phyloP scores from a whole-genome alignment of 2,888 invertebrate species.

The Epistrophella euchroma region DNA sequence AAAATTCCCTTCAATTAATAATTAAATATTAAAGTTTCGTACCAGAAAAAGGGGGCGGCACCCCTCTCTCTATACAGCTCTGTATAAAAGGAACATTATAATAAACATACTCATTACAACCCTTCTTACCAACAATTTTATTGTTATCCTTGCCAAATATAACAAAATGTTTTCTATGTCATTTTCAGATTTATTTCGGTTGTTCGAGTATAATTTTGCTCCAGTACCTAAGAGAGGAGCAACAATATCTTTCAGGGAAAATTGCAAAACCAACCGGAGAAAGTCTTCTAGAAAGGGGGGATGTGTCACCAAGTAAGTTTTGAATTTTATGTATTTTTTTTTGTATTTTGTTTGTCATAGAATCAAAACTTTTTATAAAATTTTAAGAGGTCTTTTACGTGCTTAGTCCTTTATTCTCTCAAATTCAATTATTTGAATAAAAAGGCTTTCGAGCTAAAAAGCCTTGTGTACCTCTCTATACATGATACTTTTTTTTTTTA shows the following conservation, averaged over 20 bases:
- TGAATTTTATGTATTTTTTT: neutral
- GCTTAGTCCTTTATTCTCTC: neutral
- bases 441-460: neutral
- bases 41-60: too few relatives aligned
- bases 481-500: neutral
- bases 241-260: slow-evolving; percentile 87
- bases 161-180: slow-evolving; percentile 35
- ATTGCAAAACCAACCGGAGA: slow-evolving; percentile 85
- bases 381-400: neutral
- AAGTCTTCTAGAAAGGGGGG: slow-evolving; percentile 86
- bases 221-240: slow-evolving; percentile 88
- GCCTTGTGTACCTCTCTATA: neutral
- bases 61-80: neutral
- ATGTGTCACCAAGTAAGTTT: slow-evolving; percentile 81
- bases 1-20: too few relatives aligned
- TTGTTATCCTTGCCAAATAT: slow-evolving; percentile 10
- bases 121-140: neutral
- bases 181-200: slow-evolving; percentile 88
- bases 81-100: neutral
- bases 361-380: neutral
- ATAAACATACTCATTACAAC: neutral
- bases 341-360: neutral
- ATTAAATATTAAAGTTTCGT: too few relatives aligned
- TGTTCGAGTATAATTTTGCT: slow-evolving; percentile 87
- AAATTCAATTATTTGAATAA: neutral